Base-by-base conservation (phyloP, 2,888 invertebrate genomes). In the Subacronicta megacephala region DNA sequence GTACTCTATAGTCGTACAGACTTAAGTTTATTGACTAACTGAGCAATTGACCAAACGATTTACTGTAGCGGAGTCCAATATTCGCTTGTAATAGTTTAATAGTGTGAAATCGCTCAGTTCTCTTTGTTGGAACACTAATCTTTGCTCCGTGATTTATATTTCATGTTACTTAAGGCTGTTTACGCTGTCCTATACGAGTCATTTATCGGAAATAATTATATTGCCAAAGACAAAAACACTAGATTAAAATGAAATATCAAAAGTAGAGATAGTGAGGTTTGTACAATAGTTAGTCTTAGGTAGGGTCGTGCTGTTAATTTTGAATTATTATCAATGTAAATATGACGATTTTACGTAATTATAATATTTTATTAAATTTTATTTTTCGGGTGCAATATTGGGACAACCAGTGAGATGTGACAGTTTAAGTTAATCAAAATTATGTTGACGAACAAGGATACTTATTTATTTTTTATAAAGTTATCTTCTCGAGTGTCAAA, bases 211-310 rank as follows among this genome's bases (percentile, higher is more conserved):
- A 72, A 70, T 76, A 76, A 74, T 63, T 77, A 82, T 81, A 83
- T 87, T 86, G 87, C 87, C 87, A 87, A 87, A 87, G 87, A 87
- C 81, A 85, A 80, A 73, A 66, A 82, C 61, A 69, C 58, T 85
- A 85, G 76, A 72, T 69, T 68, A 54, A 69, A n/a, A 67, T 73
- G 53, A 57, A 71, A 73, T 80, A 81, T 81, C 77, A 78, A 80
- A 71, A 71, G 72, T 84, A 84, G 79, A 59, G 41, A 63, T 82
- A 84, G 80, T 75, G 80, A 82, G 69, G 82, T 84, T 86, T 87
- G 87, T 88, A 87, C 87, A 86, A 82, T 87, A 84, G 82, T 53
- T 84, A 82, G 80, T 67, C 59, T 43, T 72, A 84, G 78, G 70
- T 78, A 82, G 75, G 73, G 60, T 62, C 75, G 75, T 77, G 69